Evolutionary conservation across 1,140 invertebrate species (phyloP).

Genomic region (Papilio dardanus): DNA sequence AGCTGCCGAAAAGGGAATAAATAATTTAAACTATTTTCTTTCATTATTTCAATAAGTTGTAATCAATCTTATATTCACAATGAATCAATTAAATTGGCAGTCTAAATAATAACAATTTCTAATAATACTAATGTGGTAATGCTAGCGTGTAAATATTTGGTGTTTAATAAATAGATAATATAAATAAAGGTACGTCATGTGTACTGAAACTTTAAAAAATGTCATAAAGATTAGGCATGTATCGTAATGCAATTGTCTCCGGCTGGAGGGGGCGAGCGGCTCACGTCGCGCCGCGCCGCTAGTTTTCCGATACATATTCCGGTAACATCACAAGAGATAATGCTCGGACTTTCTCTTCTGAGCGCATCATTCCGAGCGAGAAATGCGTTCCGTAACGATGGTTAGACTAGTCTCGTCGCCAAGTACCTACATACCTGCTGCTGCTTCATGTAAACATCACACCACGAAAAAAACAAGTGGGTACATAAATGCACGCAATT

Average conservation of each 20-base stretch:
- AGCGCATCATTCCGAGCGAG: not conserved
- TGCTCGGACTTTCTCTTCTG: not conserved
- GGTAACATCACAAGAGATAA: constrained; percentile 18
- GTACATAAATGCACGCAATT: no score
- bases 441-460: no score
- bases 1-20: no score
- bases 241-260: not conserved
- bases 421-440: no score
- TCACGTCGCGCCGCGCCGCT: not conserved
- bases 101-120: not conserved
- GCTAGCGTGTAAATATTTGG: not conserved
- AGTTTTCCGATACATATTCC: constrained; percentile 23
- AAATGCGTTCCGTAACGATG: constrained; percentile 15
- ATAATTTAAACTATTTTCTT: no score
- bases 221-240: not conserved
- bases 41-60: no score
- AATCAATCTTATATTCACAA: not conserved
- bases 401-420: not conserved
- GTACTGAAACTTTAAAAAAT: not conserved
- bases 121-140: not conserved
- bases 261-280: not conserved
- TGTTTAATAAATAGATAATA: not conserved
- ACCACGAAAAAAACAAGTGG: no score
- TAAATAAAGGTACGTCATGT: not conserved
- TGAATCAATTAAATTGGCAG: not conserved